phyloP scores from a whole-genome alignment of 2,113 vertebrate species.

The Gavialis gangeticus region DNA sequence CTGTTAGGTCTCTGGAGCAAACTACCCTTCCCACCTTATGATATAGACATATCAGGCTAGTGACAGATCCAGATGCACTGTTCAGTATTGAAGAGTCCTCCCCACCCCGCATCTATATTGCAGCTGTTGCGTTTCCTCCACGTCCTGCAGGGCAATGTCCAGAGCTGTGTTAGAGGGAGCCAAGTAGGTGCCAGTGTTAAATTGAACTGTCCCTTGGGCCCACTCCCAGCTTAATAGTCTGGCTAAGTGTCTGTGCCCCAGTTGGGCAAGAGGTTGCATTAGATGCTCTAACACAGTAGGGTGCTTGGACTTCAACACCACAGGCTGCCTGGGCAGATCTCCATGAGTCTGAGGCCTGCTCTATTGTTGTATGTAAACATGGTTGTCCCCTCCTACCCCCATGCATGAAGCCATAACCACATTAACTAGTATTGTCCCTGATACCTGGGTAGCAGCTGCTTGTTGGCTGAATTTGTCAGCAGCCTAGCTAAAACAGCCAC shows the following conservation, averaged over 20 bases:
- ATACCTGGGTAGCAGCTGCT: not conserved
- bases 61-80: not conserved
- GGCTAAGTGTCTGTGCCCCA: not conserved
- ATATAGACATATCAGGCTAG: not conserved
- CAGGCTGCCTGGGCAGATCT: not conserved
- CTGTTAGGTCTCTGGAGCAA: not conserved
- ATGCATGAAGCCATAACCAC: not conserved
- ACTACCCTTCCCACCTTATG: not conserved
- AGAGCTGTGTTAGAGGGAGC: too few species aligned
- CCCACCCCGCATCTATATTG: not conserved
- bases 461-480: not conserved
- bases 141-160: not conserved
- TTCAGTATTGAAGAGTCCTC: not conserved
- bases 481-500: not conserved
- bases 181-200: not conserved
- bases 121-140: not conserved
- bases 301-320: not conserved
- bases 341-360: not conserved
- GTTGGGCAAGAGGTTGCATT: not conserved
- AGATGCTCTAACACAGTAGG: not conserved
- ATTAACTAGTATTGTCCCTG: not conserved
- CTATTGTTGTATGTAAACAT: not conserved
- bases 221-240: not conserved
- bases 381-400: not conserved
- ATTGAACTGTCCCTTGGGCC: not conserved